Base-by-base conservation (phyloP, 2,113 vertebrate species). In the Cacatua alba region DNA sequence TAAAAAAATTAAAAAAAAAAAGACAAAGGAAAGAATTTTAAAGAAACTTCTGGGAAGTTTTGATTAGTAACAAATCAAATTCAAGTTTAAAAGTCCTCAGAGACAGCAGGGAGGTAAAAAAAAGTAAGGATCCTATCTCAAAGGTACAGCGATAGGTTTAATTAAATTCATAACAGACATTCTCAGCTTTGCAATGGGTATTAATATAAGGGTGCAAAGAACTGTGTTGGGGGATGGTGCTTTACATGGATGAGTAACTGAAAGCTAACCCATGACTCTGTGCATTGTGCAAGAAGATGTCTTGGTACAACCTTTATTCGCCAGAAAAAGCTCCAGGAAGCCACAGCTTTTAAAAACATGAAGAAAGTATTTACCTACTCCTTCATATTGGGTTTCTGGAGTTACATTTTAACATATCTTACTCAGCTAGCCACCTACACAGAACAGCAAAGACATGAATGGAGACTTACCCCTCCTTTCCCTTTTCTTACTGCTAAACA, bases 201-300 rank as follows among this genome's bases (percentile, higher is more conserved):
- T 63, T 62, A 55, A 67, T 44, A 3, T 26, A 21, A 28, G 48
- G 17, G 9, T 68, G 13, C 33, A 48, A 65, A 41, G 41, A 70
- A 25, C 7, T 23, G 2, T 8, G 8, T 6, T 60, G 31, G 5
- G 53, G 15, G 67, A 5, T 0, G 2, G 17, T 53, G 6, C 14
- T 77, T 80, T 11, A 26, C 15, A 25, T 9, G 21, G 17, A 31
- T 13, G 8, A 62, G 9, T 53, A 64, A 31, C 48, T 64, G 51
- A 62, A 59, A 33, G 10, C 17, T 71, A 63, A 28, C 8, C 9
- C 24, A 10, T 26, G 35, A 57, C 23, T 41, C 4, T 53, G 9
- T 23, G 16, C 7, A 3, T 29, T 44, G 41, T 6, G 12, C 26
- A 29, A 29, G 64, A 82, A 57, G 4, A 26, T 57, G 2, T n/a